A percentile compares a stretch with the other conserved stretches of the same genome.
phyloP scores from a whole-genome alignment of 2,888 invertebrate genomes.

The Xestoiulus laeticollis region DNA sequence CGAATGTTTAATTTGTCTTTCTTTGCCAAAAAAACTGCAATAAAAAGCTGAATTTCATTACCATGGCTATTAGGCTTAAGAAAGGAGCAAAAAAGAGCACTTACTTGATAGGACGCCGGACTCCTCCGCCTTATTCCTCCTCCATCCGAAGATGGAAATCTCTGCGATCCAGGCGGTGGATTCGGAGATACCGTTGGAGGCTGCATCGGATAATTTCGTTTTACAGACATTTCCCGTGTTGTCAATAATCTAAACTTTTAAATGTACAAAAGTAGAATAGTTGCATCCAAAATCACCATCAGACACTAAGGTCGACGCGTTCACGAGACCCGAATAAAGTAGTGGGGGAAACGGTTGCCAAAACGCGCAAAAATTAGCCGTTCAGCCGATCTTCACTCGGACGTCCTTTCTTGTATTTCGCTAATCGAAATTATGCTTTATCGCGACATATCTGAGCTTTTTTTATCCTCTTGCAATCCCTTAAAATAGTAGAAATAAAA shows the following conservation, averaged over 20 bases:
- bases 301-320: background rate
- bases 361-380: background rate
- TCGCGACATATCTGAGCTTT: too few relatives aligned
- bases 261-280: conserved; percentile 43
- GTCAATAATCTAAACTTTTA: conserved; percentile 45
- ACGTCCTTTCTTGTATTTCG: background rate
- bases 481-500: background rate
- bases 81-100: conserved; percentile 52
- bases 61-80: conserved; percentile 46
- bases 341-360: background rate
- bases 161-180: conserved; percentile 54
- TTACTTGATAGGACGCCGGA: conserved; percentile 54
- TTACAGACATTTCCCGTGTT: conserved; percentile 50
- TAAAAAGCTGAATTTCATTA: background rate
- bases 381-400: background rate
- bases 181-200: conserved; percentile 50
- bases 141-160: conserved; percentile 55
- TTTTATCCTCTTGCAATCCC: too few relatives aligned
- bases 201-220: conserved; percentile 50
- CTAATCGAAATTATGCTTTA: too few relatives aligned
- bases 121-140: conserved; percentile 54
- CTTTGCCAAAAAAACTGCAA: background rate
- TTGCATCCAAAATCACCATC: conserved; percentile 20
- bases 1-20: background rate
- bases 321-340: background rate